These are phyloP conservation scores for Idris sp. DNA, from an alignment of 1,140 invertebrate genomes.

Conservation along the genomic window DNA sequence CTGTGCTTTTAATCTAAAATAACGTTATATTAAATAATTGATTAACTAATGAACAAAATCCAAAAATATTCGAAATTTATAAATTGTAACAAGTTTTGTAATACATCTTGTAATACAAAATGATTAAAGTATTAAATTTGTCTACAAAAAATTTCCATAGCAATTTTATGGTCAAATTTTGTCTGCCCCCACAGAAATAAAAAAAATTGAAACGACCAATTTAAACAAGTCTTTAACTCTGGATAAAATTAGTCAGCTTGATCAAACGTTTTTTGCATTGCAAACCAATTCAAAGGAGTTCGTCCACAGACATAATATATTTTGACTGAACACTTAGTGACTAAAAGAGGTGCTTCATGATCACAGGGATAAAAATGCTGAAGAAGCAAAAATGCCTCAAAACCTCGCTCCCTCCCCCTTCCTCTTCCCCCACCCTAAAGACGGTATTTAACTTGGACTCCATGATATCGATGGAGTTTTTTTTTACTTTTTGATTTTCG, in stretches of 20 bases:
- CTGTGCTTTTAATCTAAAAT: no score
- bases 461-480: conserved; percentile 51
- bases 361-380: conserved; percentile 29
- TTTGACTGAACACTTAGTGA: conserved; percentile 22
- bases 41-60: no score
- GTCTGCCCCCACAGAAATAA: background rate
- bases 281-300: conserved; percentile 24
- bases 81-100: no score
- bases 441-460: conserved; percentile 48
- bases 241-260: conserved; percentile 19
- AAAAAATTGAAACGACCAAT: background rate
- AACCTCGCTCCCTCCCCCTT: no score
- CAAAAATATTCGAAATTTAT: no score
- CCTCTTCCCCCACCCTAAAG: conserved; percentile 18
- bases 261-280: conserved; percentile 45
- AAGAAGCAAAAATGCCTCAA: conserved; percentile 40
- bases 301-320: conserved; percentile 41
- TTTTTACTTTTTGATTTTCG: conserved; percentile 55
- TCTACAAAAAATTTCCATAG: no score
- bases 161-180: no score
- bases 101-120: no score
- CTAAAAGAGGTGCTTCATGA: conserved; percentile 24
- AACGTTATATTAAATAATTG: no score
- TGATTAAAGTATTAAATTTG: no score
- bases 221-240: conserved; percentile 2